Evolutionary conservation across 2,113 vertebrate species (phyloP), one percentile per base, ranked within the genome.

Genomic region (Lucifuga dentata): DNA sequence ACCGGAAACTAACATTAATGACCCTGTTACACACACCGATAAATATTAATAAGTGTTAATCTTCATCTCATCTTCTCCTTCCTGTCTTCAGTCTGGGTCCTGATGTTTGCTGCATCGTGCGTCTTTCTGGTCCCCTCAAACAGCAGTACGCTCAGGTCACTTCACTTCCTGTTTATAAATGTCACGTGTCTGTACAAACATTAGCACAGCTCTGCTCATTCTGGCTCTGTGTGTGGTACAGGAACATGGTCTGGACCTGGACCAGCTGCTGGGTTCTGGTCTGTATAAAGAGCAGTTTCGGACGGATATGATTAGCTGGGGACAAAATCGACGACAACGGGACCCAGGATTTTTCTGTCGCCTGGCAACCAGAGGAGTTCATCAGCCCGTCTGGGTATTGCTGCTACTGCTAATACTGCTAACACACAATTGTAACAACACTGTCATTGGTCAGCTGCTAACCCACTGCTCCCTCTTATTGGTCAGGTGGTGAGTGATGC

Each of bases 291-390:
- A 96, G 84, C 0, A 0, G 1, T 87, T 86, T 49, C 86, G 95
- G 3, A 87, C 65, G 5, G 92, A 92, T 66, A 96, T 96, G 95
- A 95, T 96, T 85, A 76, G 46, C 20, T 96, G 95, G 95, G 94
- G 95, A 0, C 94, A 96, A 85, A 88, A 89, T 75, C 87, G 65
- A 40, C 91, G 95, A 8, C 11, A 3, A 0, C 0, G 68, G 0
- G 95, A 96, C 66, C 93, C 93, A 0, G 94, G 95, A 11, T 94
- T 85, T 83, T 96, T 96, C 93, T 96, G 95, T 72, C 81, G 90
- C 58, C 78, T 86, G 58, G 68, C 78, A 0, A 88, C 85, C 0
- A 63, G 77, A 51, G 66, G 84, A 29, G 81, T 80, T 0, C 19
- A 26, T 5, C 93, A 92, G 76, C 93, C 93, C 0, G 49, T 96